A percentile compares a stretch with the other conserved stretches of the same genome.
Evolutionary conservation across 2,888 invertebrate genomes (phyloP).

Genomic region (Bombylius major): DNA sequence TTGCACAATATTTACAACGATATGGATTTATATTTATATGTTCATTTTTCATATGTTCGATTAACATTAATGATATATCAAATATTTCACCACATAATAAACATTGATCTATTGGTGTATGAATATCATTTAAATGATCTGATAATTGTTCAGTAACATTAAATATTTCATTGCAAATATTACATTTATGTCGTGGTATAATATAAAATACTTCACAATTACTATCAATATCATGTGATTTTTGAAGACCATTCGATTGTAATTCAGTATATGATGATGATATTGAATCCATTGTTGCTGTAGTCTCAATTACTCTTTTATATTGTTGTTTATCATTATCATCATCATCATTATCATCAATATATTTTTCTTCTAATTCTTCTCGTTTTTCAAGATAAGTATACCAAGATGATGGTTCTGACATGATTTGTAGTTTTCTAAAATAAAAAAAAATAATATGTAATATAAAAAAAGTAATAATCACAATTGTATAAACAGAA

Average conservation of each 20-base stretch:
- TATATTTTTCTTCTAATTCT: too few relatives aligned
- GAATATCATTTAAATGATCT: background rate
- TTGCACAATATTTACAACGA: constrained; percentile 1
- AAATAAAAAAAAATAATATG: too few relatives aligned
- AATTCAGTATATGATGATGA: background rate
- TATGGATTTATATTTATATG: background rate
- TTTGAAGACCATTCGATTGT: too few relatives aligned
- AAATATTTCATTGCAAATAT: background rate
- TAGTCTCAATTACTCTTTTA: background rate
- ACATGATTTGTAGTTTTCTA: too few relatives aligned
- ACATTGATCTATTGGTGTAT: background rate
- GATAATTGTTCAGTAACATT: background rate
- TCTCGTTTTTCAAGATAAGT: too few relatives aligned
- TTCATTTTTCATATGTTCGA: background rate
- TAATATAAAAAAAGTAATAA: too few relatives aligned
- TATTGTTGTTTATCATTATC: background rate
- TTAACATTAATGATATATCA: background rate
- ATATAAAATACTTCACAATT: background rate
- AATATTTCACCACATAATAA: background rate
- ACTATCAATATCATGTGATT: background rate
- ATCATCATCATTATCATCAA: too few relatives aligned
- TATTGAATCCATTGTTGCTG: background rate
- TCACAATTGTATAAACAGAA: too few relatives aligned
- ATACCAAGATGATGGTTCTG: too few relatives aligned
- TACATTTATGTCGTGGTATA: background rate